Base-by-base conservation (phyloP, 2,888 invertebrate species). In the Petrophora chlorosata region DNA sequence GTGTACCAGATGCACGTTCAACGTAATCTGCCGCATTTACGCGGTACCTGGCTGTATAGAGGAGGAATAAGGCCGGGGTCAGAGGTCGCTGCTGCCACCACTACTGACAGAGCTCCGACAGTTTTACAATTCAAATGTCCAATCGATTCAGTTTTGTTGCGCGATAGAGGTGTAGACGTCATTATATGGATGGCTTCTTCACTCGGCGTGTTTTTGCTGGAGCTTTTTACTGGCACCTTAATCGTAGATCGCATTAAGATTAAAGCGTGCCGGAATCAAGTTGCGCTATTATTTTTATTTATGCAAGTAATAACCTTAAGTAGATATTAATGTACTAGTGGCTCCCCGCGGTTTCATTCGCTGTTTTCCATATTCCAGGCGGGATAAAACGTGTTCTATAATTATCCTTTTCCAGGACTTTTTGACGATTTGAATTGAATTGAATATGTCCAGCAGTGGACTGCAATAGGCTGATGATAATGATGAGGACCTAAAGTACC, bases 1-100 rank as follows among this genome's bases (percentile, higher is more conserved):
- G 79, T 81, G 70, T 56, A 65, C 56, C 67, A 77, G 75, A 76
- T 73, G 73, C 70, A 70, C 67, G 73, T 69, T 75, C 67, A 65
- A 64, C 70, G 72, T 82, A 77, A 78, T 76, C 71, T 67, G 46
- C 50, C 32, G 48, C 47, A 52, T 54, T 53, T 53, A 44, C 50
- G 61, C 61, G 62, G 64, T 59, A 59, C 58, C 61, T 63, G 56
- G 48, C 41, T 32, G 46, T 42, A 40, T 46, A 45, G 41, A 22
- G 15, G 47, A 53, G 59, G 53, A 58, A 63, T 58, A 59, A 57
- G 59, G 49, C 46, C 57, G 66, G 65, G 64, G 79, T 79, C 67
- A 59, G 59, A 66, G 71, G 78, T 73, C 68, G 34, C 29, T 29
- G 15, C 28, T 57, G 60, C 59, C 61, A 55, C 44, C 56, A 65